phyloP scores from a whole-genome alignment of 2,888 invertebrate genomes.

The Elegia similella region DNA sequence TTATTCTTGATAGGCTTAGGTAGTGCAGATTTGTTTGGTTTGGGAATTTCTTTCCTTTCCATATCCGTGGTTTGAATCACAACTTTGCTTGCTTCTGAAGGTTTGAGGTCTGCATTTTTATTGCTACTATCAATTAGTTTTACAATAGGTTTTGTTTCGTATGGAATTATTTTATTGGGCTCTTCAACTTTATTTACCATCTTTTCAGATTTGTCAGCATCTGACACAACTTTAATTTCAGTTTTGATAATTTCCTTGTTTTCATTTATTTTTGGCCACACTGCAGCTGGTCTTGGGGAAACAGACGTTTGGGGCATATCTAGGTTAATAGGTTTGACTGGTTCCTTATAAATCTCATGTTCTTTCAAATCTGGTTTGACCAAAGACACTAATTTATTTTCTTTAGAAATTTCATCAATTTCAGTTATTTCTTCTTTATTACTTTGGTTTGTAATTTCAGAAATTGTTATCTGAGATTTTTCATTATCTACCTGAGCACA shows the following conservation, averaged over 20 bases:
- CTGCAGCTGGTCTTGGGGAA: not conserved
- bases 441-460: not conserved
- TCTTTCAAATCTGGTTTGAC: not conserved
- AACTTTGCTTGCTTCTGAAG: conserved; percentile 6
- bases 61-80: not conserved
- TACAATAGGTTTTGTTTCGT: conserved; percentile 2
- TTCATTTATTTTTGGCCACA: not conserved
- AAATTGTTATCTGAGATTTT: not conserved
- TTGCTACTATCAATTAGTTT: conserved; percentile 3
- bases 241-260: not conserved
- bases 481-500: not conserved
- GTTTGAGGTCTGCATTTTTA: conserved; percentile 16
- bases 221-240: not conserved
- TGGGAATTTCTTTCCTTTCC: conserved; percentile 27
- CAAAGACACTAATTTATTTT: not conserved
- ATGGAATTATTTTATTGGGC: conserved; percentile 1
- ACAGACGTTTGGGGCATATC: not conserved
- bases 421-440: not conserved
- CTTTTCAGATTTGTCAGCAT: not conserved
- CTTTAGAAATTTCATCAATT: not conserved
- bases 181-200: not conserved
- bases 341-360: not conserved
- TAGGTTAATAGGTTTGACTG: not conserved
- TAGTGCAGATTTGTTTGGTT: conserved; percentile 27
- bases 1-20: conserved; percentile 52